Evolutionary conservation across 2,888 invertebrate genomes (phyloP).

Genomic region (Xestia rhomboidea): DNA sequence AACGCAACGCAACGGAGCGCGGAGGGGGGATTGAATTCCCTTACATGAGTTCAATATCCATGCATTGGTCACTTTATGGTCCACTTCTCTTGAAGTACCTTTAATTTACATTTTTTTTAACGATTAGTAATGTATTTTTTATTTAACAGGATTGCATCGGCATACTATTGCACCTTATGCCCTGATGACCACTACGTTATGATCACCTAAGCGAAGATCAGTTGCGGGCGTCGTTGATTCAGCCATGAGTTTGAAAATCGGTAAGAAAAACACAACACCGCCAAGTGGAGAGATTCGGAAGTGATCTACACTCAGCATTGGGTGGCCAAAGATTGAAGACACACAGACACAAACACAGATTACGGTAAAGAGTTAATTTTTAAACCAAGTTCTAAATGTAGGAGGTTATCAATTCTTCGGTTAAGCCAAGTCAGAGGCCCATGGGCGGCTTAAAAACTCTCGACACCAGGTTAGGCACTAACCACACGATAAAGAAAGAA

Average conservation of each 20-base stretch:
- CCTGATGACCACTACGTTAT: too few species aligned
- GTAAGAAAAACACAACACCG: background rate
- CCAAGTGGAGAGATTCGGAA: too few species aligned
- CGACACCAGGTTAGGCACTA: too few species aligned
- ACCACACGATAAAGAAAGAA: too few species aligned
- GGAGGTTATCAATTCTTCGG: background rate
- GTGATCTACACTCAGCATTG: too few species aligned
- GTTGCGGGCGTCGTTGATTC: background rate
- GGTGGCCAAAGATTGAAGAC: too few species aligned
- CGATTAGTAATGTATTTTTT: background rate
- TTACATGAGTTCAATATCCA: slow-evolving; percentile 70
- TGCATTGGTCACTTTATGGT: slow-evolving; percentile 65
- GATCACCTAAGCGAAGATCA: background rate
- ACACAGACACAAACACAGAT: too few species aligned
- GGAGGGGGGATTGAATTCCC: slow-evolving; percentile 75
- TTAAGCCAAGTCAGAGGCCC: too few species aligned
- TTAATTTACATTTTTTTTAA: slow-evolving; percentile 6
- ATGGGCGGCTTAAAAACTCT: too few species aligned
- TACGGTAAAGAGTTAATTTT: background rate
- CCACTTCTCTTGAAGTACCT: slow-evolving; percentile 31
- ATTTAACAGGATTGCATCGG: background rate
- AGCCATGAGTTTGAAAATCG: background rate
- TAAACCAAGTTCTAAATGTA: background rate
- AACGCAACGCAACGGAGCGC: slow-evolving; percentile 76
- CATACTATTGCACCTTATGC: background rate